Evolutionary conservation across 1,140 invertebrate genomes (phyloP).

Genomic region (Battus philenor): DNA sequence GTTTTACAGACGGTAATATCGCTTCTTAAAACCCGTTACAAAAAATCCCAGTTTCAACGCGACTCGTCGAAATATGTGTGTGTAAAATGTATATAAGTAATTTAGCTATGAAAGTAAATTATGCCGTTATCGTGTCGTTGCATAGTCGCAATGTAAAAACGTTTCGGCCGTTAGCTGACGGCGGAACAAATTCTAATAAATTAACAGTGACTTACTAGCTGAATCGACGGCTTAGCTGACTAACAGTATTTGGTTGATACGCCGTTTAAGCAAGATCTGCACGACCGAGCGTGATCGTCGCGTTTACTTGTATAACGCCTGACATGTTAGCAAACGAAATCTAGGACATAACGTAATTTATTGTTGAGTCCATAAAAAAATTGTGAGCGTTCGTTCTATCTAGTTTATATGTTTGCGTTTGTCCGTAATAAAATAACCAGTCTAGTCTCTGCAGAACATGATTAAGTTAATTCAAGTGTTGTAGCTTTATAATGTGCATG

Average conservation of each 20-base stretch:
- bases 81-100: no score
- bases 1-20: no score
- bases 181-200: slow-evolving; percentile 25
- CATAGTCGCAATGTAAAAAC: neutral
- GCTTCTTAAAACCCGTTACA: no score
- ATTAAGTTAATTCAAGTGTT: no score
- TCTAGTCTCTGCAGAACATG: no score
- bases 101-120: no score
- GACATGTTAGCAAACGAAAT: slow-evolving; percentile 7
- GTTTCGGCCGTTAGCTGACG: slow-evolving; percentile 14
- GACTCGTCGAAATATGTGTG: no score
- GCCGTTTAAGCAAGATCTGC: neutral
- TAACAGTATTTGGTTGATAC: slow-evolving; percentile 5
- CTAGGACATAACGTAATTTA: slow-evolving; percentile 9
- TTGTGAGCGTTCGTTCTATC: neutral
- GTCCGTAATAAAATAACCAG: slow-evolving; percentile 3
- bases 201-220: slow-evolving; percentile 6
- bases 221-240: neutral
- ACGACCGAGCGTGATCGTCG: neutral
- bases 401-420: no score
- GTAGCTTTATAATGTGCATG: no score
- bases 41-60: no score
- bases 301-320: slow-evolving; percentile 1
- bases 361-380: slow-evolving; percentile 8
- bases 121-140: no score